Evolutionary conservation across 2,113 vertebrate species (phyloP).

Genomic region (Gorsachius goisagi): DNA sequence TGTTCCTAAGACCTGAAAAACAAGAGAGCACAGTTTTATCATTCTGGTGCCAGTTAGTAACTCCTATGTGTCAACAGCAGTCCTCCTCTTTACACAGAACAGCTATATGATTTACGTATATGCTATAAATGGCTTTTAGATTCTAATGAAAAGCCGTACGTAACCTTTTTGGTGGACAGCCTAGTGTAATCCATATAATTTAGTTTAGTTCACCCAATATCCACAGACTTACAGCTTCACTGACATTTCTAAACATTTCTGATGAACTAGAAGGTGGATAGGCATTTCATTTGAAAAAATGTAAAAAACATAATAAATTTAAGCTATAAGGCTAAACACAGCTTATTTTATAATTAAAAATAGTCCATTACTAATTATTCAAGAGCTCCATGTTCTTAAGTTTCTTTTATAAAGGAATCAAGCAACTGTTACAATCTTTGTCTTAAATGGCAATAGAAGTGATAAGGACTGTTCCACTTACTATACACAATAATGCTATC

Average conservation of each 20-base stretch:
- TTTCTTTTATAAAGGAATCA: background rate
- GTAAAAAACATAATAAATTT: background rate
- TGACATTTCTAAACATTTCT: background rate
- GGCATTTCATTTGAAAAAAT: background rate
- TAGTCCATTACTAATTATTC: background rate
- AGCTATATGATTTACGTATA: background rate
- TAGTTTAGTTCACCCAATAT: background rate
- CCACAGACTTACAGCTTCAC: background rate
- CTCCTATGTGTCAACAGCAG: background rate
- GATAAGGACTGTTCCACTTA: background rate
- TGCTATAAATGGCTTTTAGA: background rate
- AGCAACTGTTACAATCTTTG: background rate
- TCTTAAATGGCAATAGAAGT: background rate
- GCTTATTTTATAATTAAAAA: background rate
- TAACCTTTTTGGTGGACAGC: background rate
- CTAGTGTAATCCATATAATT: background rate
- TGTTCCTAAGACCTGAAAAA: conserved; percentile 73
- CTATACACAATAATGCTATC: background rate
- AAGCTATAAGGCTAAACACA: background rate
- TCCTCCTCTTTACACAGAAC: background rate
- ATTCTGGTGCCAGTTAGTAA: background rate
- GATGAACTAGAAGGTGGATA: background rate
- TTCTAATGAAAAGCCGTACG: background rate
- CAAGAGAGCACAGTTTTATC: background rate
- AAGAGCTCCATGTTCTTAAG: background rate